Base-by-base conservation (phyloP, 2,113 vertebrate species). In the Vimba vimba region DNA sequence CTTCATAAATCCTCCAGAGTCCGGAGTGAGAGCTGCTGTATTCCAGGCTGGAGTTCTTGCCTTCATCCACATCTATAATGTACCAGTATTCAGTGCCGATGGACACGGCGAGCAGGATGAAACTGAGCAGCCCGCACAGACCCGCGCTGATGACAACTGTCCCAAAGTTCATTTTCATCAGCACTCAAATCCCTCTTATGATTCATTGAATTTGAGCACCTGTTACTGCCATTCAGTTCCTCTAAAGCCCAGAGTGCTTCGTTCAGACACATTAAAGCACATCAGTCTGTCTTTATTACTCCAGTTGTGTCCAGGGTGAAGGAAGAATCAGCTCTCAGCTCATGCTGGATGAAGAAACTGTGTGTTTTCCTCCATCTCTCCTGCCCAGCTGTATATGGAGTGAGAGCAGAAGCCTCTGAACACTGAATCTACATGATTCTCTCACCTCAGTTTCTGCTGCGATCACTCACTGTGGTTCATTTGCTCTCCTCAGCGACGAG, bases 31-130 rank as follows among this genome's bases (percentile, higher is more conserved):
- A 95, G 83, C 91, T 93, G 86, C 94, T 90, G 64, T 90, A 91
- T 62, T 92, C 91, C 0, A 90, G 55, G 45, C 89, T 90, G 13
- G 93, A 91, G 81, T 90, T 77, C 74, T 93, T 93, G 27, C 87
- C 77, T 80, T 76, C 89, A n/a, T 94, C 93, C 90, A 95, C 95
- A 86, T 95, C 93, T 88, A 95, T 94, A 75, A 96, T 90, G 91
- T 96, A 96, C 96, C 96, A 96, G 86, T 95, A 95, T 89, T 96
- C 95, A 73, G 93, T 95, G 81, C 93, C 91, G 25, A 96, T 92
- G 0, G 96, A 94, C 11, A 94, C 90, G 0, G 93, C 94, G 79
- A 95, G 93, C 79, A 96, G 91, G 43, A 60, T 91, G 27, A 96
- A 96, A 88, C 95, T 95, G 82, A 95, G 90, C 86, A 94, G 79